Evolutionary conservation across 1,140 invertebrate genomes (phyloP), one percentile per base, ranked within the genome.

Genomic region (Aradophagus sp.): DNA sequence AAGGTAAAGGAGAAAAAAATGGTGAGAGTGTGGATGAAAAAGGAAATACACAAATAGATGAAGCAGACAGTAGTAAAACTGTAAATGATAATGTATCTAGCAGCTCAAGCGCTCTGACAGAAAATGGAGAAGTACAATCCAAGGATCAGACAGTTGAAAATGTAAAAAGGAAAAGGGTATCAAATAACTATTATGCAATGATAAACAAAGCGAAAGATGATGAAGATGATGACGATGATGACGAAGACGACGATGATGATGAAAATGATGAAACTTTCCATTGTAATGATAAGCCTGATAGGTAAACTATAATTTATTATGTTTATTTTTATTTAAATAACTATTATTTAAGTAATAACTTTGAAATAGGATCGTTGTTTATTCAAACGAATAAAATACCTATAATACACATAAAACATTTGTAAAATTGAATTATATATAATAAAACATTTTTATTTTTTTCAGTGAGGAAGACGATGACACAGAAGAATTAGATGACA

Each of bases 41-140:
- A 47, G 84, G 87, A 59, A 85, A n/a, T n/a, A 50, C 23, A 66
- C 83, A 14, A 83, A 83, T 34, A 83, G 84, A n/a, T n/a, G n/a
- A n/a, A 17, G 85, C 86, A 5, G 86, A 88, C 26, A 88, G 87
- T 5, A 89, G 87, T 66, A 85, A 86, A 69, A 74, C 70, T 31
- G 58, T 74, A 5, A 75, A 62, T 20, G 84, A 86, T 23, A 85
- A 79, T 56, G 85, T 86, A 2, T 81, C 81, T 0, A 84, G 83
- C 34, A 86, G 83, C 42, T 82, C 83, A 3, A 79, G 76, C 15
- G 76, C 59, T 0, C 79, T 82, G 0, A 55, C 80, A 3, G 88
- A 87, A 63, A 87, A 87, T 53, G 88, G 88, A 31, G 88, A 89
- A 39, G 83, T 84, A n/a, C n/a, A n/a, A 73, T 29, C 31, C 0